Base-by-base conservation (phyloP, 2,797 vertebrate genomes). In the Garrulus glandarius region DNA sequence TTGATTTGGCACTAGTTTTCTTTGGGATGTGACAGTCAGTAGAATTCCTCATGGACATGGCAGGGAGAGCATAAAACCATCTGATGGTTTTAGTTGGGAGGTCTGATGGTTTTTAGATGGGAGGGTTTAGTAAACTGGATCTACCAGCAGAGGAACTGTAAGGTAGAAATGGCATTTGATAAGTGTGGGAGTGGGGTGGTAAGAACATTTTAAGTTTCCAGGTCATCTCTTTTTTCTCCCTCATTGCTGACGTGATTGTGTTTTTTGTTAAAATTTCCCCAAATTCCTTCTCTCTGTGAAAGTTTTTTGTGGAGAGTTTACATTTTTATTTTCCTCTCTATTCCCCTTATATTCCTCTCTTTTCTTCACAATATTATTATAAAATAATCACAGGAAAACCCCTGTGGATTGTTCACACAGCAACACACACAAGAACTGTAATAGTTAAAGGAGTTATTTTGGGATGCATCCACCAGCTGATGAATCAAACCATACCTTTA, bases 111-210 rank as follows among this genome's bases (percentile, higher is more conserved):
- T 39, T 39, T 39, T 39, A 39, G 39, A 39, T 39, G 39, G 29
- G 5, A 76, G 6, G 3, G 23, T 50, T 32, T 70, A 63, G 18
- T 24, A 44, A 77, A 59, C 4, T 56, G 26, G 7, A 44, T 74
- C 43, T 63, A 32, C 20, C 37, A 76, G 15, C 26, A 84, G 43
- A 57, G 36, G n/a, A 81, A 44, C 34, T 76, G 7, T n/a, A 56
- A 46, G 21, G 15, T 52, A 50, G 75, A 72, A 77, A 77, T 34
- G 34, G 4, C 19, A 55, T 79, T 87, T 91, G 18, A 32, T 37
- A 19, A 12, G 9, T n/a, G 26, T 59, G 15, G 7, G 10, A 74
- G 7, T 2, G 10, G 26, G 1, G 2, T 34, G 13, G 15, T 15
- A 50, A 14, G 21, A 94, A 60, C 2, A 36, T 72, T 80, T 86